Conservation (phyloP, 1,140 invertebrate genomes). For the Ylistrum balloti region DNA sequence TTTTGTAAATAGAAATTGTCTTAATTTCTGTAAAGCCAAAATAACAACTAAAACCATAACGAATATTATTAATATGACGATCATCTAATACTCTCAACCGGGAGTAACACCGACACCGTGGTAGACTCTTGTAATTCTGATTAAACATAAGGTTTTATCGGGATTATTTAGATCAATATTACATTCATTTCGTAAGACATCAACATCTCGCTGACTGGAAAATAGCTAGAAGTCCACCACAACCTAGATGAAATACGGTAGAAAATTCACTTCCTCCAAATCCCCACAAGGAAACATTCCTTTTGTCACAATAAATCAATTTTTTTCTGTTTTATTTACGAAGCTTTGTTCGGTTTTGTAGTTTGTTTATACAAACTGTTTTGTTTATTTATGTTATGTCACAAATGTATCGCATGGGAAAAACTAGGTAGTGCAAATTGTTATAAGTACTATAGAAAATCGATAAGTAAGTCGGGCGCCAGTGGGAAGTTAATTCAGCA, state of each 20-base stretch:
- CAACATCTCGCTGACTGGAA: too few relatives aligned
- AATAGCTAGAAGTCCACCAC: neutral
- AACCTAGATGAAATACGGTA: neutral
- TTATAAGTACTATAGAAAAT: neutral
- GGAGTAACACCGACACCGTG: too few relatives aligned
- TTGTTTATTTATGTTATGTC: constrained; percentile 40
- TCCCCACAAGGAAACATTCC: neutral
- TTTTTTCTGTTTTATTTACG: constrained; percentile 18
- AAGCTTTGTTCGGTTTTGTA: constrained; percentile 1
- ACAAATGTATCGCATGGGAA: neutral
- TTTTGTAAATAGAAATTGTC: too few relatives aligned
- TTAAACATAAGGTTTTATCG: too few relatives aligned
- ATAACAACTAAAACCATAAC: too few relatives aligned
- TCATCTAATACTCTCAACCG: too few relatives aligned
- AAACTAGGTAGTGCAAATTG: constrained; percentile 34
- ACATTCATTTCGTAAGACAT: too few relatives aligned
- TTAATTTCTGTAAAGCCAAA: too few relatives aligned
- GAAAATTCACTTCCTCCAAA: neutral
- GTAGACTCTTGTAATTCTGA: too few relatives aligned
- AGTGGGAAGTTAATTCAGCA: neutral
- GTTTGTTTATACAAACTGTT: neutral
- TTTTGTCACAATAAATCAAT: neutral
- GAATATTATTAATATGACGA: too few relatives aligned
- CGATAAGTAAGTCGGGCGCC: neutral
- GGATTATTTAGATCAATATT: too few relatives aligned